Conservation (phyloP, 2,888 invertebrate species). For the Synanthedon formicaeformis region DNA sequence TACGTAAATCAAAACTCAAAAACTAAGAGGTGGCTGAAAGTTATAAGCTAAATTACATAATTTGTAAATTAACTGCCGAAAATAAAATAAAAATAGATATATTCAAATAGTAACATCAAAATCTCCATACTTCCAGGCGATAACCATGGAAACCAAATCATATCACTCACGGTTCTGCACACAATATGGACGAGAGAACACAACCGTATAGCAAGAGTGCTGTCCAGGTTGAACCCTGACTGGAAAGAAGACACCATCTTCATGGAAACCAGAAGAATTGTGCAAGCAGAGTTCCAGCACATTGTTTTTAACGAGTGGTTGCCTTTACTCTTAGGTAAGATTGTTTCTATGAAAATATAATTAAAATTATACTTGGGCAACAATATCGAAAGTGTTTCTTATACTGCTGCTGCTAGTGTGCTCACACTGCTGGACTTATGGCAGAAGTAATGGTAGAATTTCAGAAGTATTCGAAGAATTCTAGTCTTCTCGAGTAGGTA, state of each 20-base stretch:
- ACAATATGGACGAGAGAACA: slow-evolving; percentile 83
- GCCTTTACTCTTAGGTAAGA: slow-evolving; percentile 77
- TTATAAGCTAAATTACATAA: too few species aligned
- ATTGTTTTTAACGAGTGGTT: slow-evolving; percentile 86
- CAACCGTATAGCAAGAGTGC: slow-evolving; percentile 77
- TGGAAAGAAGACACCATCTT: slow-evolving; percentile 81
- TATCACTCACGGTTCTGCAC: slow-evolving; percentile 80
- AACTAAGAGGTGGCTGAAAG: too few species aligned
- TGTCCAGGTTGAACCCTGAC: slow-evolving; percentile 76
- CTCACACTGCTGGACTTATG: too few species aligned
- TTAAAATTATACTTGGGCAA: background rate
- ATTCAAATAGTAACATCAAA: too few species aligned
- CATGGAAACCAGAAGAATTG: slow-evolving; percentile 79
- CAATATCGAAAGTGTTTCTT: too few species aligned
- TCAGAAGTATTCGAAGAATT: too few species aligned
- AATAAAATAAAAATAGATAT: too few species aligned
- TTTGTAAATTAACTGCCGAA: too few species aligned
- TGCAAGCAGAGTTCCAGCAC: slow-evolving; percentile 82
- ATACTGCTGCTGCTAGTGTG: too few species aligned
- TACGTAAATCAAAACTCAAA: too few species aligned
- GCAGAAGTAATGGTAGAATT: too few species aligned
- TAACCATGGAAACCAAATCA: slow-evolving; percentile 80
- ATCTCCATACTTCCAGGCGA: slow-evolving; percentile 71
- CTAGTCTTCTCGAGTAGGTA: too few species aligned
- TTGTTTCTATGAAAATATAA: background rate